Conservation (phyloP, 1,140 invertebrate species). For the Aradophagus sp. region DNA sequence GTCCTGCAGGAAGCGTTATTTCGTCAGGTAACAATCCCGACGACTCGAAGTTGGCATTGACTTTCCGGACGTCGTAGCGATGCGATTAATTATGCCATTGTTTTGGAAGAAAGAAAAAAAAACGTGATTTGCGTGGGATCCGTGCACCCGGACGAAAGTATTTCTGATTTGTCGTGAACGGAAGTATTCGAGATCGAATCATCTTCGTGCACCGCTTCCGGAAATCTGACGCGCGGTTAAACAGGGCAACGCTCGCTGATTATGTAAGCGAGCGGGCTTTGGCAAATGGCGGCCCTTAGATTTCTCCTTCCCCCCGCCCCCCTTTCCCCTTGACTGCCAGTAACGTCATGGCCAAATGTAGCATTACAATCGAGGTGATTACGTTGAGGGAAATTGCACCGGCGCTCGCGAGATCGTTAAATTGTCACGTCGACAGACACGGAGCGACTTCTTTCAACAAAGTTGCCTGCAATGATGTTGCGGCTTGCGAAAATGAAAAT, state of each 20-base stretch:
- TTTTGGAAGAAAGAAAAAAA: conserved; percentile 37
- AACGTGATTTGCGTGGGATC: conserved; percentile 14
- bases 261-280: conserved; percentile 22
- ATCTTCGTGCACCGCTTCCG: conserved; percentile 15
- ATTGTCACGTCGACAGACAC: conserved; percentile 18
- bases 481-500: too few species aligned
- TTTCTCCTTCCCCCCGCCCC: too few species aligned
- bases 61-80: conserved; percentile 24
- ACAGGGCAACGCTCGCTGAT: conserved; percentile 42
- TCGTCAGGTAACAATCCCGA: too few species aligned
- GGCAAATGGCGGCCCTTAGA: conserved; percentile 10
- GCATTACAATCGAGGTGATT: conserved; percentile 31
- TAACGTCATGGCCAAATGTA: conserved; percentile 9
- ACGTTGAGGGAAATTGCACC: conserved; percentile 15
- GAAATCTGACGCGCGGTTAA: conserved; percentile 26
- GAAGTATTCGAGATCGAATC: conserved; percentile 10
- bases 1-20: too few species aligned
- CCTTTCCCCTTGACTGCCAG: too few species aligned
- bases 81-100: conserved; percentile 29
- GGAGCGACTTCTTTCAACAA: background rate
- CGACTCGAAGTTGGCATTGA: conserved; percentile 14
- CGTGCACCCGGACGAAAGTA: conserved; percentile 21
- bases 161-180: conserved; percentile 21
- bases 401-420: conserved; percentile 21
- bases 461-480: too few species aligned